Conservation (phyloP, 2,113 vertebrate species). For the Amia ocellicauda region DNA sequence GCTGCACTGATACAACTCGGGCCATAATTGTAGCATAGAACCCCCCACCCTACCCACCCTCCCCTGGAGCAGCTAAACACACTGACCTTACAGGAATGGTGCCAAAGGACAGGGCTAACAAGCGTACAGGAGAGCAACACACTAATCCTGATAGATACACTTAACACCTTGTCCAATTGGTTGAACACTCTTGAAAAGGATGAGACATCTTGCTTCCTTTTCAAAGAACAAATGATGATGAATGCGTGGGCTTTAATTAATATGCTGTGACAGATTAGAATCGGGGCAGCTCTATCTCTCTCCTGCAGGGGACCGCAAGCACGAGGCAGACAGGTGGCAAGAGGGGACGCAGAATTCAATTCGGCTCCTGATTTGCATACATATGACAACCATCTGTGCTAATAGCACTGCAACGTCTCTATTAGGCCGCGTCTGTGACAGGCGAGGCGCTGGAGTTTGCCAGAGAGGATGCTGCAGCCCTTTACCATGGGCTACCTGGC, state of each 20-base stretch:
- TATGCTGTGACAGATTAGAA: slow-evolving; percentile 75
- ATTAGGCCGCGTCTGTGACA: slow-evolving; percentile 72
- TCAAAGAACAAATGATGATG: slow-evolving; percentile 80
- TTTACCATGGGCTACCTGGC: neutral
- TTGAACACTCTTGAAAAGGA: slow-evolving; percentile 51
- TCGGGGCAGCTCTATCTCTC: slow-evolving; percentile 52
- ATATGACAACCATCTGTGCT: slow-evolving; percentile 99
- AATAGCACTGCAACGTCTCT: slow-evolving; percentile 87
- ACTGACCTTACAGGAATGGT: slow-evolving; percentile 2
- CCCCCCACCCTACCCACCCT: no score
- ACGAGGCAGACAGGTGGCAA: slow-evolving; percentile 90
- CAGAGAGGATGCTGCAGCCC: neutral
- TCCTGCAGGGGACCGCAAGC: slow-evolving; percentile 64
- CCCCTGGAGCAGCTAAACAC: no score
- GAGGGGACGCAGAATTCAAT: slow-evolving; percentile 88
- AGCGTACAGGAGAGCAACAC: slow-evolving; percentile 9
- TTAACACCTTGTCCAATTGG: slow-evolving; percentile 49
- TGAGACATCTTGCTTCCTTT: slow-evolving; percentile 58
- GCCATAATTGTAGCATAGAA: no score
- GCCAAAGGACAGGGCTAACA: slow-evolving; percentile 25
- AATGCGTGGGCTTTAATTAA: slow-evolving; percentile 85
- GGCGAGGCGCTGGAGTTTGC: slow-evolving; percentile 31
- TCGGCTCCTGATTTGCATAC: slow-evolving; percentile 97
- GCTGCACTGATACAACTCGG: no score
- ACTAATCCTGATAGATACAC: slow-evolving; percentile 38